Evolutionary conservation across 2,797 vertebrate genomes (phyloP).

Genomic region (Epinephelus awoara): DNA sequence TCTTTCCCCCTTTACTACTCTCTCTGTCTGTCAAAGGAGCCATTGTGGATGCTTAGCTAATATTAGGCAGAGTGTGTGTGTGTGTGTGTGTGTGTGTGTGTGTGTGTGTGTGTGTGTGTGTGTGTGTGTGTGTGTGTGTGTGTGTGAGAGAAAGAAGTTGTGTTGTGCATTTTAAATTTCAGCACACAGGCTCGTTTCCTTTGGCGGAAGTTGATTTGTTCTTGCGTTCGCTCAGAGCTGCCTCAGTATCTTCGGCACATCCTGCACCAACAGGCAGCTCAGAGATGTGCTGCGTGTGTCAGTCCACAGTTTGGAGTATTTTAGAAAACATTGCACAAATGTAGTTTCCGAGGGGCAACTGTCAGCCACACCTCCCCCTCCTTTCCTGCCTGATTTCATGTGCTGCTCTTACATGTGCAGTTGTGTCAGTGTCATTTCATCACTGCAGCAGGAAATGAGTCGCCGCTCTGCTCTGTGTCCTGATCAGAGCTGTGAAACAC

Average conservation of each 20-base stretch:
- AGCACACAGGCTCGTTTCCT: slow-evolving; percentile 44
- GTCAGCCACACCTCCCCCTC: background rate
- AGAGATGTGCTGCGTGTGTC: too few species aligned
- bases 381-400: slow-evolving; percentile 7
- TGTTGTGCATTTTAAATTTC: slow-evolving; percentile 43
- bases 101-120: slow-evolving; percentile 3
- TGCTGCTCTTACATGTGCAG: slow-evolving; percentile 13
- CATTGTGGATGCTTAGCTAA: slow-evolving; percentile 59
- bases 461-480: background rate
- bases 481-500: slow-evolving; percentile 1
- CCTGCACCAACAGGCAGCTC: background rate
- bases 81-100: background rate
- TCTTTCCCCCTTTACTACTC: background rate
- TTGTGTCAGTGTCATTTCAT: slow-evolving; percentile 33
- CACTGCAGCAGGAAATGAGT: slow-evolving; percentile 53
- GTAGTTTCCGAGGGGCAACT: too few species aligned
- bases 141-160: slow-evolving; percentile 8
- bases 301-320: too few species aligned
- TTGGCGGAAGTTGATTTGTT: slow-evolving; percentile 25
- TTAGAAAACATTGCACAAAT: too few species aligned
- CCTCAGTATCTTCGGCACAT: slow-evolving; percentile 10
- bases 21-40: slow-evolving; percentile 55
- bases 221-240: slow-evolving; percentile 14
- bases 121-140: slow-evolving; percentile 5
- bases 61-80: slow-evolving; percentile 45